Base-by-base conservation (phyloP, 1,140 invertebrate species). In the Magallana ariakensis region DNA sequence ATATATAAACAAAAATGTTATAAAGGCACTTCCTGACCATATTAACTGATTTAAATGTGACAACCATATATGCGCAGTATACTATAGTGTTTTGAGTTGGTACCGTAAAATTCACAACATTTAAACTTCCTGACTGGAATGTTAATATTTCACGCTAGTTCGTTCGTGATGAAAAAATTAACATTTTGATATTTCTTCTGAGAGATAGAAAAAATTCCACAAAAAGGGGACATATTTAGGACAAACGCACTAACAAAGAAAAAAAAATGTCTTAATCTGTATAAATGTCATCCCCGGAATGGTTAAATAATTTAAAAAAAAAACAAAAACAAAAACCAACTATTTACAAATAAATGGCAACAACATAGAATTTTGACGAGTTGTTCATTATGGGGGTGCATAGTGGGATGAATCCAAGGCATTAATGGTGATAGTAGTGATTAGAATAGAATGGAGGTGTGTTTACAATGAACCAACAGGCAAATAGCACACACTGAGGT, bases 121-220 rank as follows among this genome's bases (percentile, higher is more conserved):
- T 10, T 75, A 33, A 26, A 26, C 22, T 46, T 75, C 33, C 22
- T 19, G 66, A 75, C 22, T 75, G 66, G 26, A 75, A 75, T 75
- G 66, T 75, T 26, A 75, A 75, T 70, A 19, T 75, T 33, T 75
- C 66, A 75, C 66, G 66, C 33, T 26, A 33, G 19, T 26, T 5
- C 33, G 26, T 75, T 75, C 66, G 66, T 75, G 66, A 75, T 75
- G 22, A 75, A 75, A 46, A 33, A 75, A 75, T 75, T 75, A 75
- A 75, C 66, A 75, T 75, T 26, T 75, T 13, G 26, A 75, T 75
- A 46, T 46, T 33, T 46, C 33, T 46, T 46, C 33, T 46, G 33
- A 46, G 33, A 46, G 33, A 46, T 2, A 46, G 33, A 46, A 46
- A 46, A 46, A 46, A 46, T 46, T 46, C 33, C 33, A 2, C 5